Evolutionary conservation across 2,888 invertebrate genomes (phyloP).

Genomic region (Sepiola atlantica): DNA sequence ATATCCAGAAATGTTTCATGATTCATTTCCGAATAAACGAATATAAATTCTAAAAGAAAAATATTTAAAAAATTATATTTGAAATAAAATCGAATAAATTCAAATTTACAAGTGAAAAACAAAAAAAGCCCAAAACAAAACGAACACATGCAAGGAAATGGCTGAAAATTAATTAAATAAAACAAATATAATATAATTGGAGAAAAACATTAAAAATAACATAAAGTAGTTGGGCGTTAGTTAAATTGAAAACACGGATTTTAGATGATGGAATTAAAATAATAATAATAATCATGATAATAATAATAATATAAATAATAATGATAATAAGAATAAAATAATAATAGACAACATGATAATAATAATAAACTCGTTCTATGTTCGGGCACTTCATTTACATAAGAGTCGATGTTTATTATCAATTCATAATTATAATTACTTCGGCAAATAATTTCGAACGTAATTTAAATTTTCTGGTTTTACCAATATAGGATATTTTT

Average conservation of each 20-base stretch:
- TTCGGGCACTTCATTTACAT: neutral
- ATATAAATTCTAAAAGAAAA: neutral
- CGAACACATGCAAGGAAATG: neutral
- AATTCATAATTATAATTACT: neutral
- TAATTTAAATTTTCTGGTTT: neutral
- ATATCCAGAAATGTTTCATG: neutral
- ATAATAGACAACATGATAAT: neutral
- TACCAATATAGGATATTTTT: neutral
- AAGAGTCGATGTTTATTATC: neutral
- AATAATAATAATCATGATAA: neutral
- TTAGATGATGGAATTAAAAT: neutral
- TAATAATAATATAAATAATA: neutral
- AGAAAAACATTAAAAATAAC: neutral
- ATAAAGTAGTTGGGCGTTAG: neutral
- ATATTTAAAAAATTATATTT: neutral
- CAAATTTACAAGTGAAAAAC: neutral
- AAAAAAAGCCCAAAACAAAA: neutral
- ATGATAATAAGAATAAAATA: neutral
- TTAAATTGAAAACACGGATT: neutral
- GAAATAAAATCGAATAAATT: neutral
- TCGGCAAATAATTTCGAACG: constrained; percentile 2
- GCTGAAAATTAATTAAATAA: neutral
- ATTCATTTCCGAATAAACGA: constrained; percentile 32
- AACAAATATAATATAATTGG: neutral
- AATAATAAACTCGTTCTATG: neutral